Conservation (phyloP, 1,140 invertebrate species). For the Triops longicaudatus region DNA sequence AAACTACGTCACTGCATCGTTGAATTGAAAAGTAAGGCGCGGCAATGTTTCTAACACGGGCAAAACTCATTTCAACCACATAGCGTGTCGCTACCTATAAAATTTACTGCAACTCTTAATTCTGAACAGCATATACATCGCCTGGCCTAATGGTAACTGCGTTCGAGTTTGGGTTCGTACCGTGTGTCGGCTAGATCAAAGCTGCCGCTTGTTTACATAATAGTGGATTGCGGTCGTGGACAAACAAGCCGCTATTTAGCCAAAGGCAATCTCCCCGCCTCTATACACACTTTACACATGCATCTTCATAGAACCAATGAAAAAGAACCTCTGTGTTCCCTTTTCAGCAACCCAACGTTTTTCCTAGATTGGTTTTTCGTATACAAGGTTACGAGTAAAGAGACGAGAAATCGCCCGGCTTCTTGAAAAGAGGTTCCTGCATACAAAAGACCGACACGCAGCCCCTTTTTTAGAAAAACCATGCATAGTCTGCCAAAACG, state of each 20-base stretch:
- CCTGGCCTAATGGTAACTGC: conserved; percentile 7
- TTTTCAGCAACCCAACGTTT: not conserved
- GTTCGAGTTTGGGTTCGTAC: not conserved
- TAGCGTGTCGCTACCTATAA: conserved; percentile 11
- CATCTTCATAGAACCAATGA: not conserved
- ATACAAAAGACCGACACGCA: not conserved
- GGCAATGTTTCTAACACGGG: not conserved
- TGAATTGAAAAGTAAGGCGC: not conserved
- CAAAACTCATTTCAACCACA: conserved; percentile 12
- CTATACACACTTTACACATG: conserved; percentile 7
- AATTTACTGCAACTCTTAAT: conserved; percentile 15
- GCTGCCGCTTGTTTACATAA: conserved; percentile 27
- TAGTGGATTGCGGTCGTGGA: conserved; percentile 27
- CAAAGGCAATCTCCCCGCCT: conserved; percentile 10
- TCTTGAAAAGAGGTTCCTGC: not conserved
- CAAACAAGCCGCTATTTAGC: conserved; percentile 26
- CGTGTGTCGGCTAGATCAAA: conserved; percentile 23
- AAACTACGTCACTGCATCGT: not conserved
- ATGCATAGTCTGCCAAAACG: not conserved
- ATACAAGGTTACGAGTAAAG: not conserved
- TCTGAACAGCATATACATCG: conserved; percentile 15
- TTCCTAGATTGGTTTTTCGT: not conserved
- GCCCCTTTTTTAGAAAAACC: not conserved
- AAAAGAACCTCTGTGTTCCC: not conserved
- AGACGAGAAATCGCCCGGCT: not conserved